phyloP scores from a whole-genome alignment of 1,140 invertebrate species.

The Apis florea region DNA sequence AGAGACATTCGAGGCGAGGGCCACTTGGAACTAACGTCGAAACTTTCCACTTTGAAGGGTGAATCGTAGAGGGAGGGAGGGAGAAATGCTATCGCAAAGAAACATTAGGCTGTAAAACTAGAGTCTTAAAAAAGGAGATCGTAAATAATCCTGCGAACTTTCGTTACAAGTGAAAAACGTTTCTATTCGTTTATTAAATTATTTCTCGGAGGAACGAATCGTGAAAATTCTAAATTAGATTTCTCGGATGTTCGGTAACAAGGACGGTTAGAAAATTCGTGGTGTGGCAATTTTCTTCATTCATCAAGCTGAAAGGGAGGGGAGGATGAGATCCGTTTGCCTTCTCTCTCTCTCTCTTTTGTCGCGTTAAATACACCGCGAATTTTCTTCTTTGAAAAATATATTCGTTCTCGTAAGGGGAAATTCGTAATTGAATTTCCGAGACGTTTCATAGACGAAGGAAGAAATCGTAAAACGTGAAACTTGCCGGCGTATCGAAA shows the following conservation, averaged over 20 bases:
- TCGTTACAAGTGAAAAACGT: not conserved
- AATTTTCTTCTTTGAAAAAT: not conserved
- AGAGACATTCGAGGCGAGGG: constrained; percentile 1
- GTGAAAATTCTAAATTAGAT: constrained; percentile 26
- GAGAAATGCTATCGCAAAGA: not conserved
- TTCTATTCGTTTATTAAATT: not conserved
- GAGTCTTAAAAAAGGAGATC: too few relatives aligned
- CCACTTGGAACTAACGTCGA: not conserved
- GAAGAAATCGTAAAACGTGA: not conserved
- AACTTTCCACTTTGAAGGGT: not conserved
- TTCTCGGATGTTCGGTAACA: constrained; percentile 12
- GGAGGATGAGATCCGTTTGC: not conserved
- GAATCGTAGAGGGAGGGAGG: not conserved
- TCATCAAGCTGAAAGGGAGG: not conserved
- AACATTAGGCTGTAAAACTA: not conserved
- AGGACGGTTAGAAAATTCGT: constrained; percentile 4
- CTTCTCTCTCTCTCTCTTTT: too few relatives aligned
- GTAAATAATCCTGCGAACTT: too few relatives aligned
- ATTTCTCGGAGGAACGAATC: not conserved
- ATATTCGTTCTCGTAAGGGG: not conserved
- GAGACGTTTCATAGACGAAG: too few relatives aligned
- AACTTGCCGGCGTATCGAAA: too few relatives aligned
- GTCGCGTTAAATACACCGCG: constrained; percentile 2
- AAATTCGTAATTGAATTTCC: not conserved
- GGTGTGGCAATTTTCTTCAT: not conserved